Evolutionary conservation across 2,888 invertebrate genomes (phyloP).

Genomic region (Eupithecia subfuscata): DNA sequence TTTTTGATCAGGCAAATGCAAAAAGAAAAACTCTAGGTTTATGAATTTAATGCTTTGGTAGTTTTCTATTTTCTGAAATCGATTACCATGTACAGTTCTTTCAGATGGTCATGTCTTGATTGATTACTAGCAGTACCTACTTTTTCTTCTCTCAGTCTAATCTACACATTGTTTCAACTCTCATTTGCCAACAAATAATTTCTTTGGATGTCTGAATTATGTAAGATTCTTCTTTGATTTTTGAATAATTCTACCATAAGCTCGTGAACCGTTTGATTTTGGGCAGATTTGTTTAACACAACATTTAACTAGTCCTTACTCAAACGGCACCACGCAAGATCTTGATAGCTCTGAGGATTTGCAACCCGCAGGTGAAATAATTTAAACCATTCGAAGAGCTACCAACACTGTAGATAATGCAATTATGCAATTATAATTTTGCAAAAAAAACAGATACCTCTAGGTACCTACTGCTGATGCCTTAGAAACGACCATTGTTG

Average conservation of each 20-base stretch:
- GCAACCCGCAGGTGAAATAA: neutral
- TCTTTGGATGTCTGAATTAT: conserved; percentile 75
- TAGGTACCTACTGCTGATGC: conserved; percentile 55
- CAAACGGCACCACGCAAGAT: conserved; percentile 55
- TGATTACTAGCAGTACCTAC: conserved; percentile 39
- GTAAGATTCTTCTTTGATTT: conserved; percentile 69
- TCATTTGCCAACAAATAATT: conserved; percentile 74
- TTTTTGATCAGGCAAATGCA: conserved; percentile 46
- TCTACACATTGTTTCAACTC: conserved; percentile 70
- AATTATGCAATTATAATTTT: conserved; percentile 63
- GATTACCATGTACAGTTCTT: conserved; percentile 57
- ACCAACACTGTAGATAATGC: conserved; percentile 64
- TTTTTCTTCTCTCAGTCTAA: conserved; percentile 58
- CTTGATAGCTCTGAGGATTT: conserved; percentile 59
- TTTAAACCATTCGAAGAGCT: conserved; percentile 52
- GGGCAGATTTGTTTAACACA: conserved; percentile 40
- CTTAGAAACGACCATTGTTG: conserved; percentile 54
- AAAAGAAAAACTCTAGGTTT: conserved; percentile 48
- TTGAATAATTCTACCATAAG: conserved; percentile 50
- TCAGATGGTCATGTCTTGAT: conserved; percentile 45
- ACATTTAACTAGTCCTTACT: conserved; percentile 47
- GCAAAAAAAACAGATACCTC: conserved; percentile 53
- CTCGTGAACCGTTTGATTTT: conserved; percentile 58
- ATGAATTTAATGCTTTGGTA: conserved; percentile 62
- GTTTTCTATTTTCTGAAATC: conserved; percentile 61